phyloP scores from a whole-genome alignment of 2,888 invertebrate species.

The Noctuana brunneofusca region DNA sequence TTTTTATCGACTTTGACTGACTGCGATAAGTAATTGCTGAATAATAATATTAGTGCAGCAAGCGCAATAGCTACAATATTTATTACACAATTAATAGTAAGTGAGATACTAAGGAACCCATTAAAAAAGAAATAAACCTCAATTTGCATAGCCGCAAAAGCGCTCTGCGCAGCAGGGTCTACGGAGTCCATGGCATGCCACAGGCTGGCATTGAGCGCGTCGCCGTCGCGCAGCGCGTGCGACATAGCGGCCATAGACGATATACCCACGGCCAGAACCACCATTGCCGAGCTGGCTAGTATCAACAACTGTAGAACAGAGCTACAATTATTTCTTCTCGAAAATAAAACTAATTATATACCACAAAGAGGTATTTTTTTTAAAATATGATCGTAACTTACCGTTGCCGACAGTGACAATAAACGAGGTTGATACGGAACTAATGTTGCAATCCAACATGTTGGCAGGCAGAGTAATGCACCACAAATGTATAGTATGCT shows the following conservation, averaged over 20 bases:
- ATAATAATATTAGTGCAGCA: too few species aligned
- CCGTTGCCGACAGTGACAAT: conserved; percentile 57
- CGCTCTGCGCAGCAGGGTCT: conserved; percentile 61
- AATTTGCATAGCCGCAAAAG: conserved; percentile 70
- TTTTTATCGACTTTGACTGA: too few species aligned
- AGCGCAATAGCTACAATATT: too few species aligned
- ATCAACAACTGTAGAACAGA: conserved; percentile 58
- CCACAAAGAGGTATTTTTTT: too few species aligned
- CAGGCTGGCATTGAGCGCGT: conserved; percentile 66
- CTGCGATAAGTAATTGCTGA: too few species aligned
- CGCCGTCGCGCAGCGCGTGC: conserved; percentile 60
- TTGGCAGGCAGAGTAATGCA: conserved; percentile 67
- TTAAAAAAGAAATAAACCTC: conserved; percentile 50
- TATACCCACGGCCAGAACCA: conserved; percentile 63
- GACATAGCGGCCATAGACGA: conserved; percentile 56
- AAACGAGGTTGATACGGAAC: conserved; percentile 66
- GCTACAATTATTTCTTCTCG: too few species aligned
- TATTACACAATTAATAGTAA: too few species aligned
- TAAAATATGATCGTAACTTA: conserved; percentile 42
- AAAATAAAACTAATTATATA: too few species aligned
- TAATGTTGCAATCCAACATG: conserved; percentile 71
- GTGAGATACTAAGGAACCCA: too few species aligned
- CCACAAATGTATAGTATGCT: conserved; percentile 62
- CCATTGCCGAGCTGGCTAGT: conserved; percentile 60
- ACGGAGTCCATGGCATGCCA: conserved; percentile 57